These are phyloP conservation scores for Cladorhizidae sp. DNA, from an alignment of 37 sponge, comb jelly and placozoan species.

Conservation along the genomic window DNA sequence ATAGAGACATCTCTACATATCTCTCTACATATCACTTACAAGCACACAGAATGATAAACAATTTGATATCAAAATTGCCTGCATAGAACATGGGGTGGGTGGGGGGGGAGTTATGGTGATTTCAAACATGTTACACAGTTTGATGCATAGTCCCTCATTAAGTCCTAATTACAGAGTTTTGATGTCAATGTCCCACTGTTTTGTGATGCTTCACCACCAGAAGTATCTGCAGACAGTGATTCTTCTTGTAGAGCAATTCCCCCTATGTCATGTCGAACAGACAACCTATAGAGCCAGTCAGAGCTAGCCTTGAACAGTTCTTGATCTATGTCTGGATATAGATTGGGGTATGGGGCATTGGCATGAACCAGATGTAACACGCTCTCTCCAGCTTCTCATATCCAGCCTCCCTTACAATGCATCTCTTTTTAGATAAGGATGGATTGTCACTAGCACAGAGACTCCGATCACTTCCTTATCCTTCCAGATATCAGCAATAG, in stretches of 20 bases:
- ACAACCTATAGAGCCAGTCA: not conserved
- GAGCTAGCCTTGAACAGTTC: not conserved
- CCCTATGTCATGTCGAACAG: not conserved
- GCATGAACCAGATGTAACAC: not conserved
- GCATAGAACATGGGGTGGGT: too few species aligned
- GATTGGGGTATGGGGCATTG: not conserved
- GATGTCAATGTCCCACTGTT: too few species aligned
- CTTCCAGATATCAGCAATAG: too few species aligned
- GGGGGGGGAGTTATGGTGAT: too few species aligned
- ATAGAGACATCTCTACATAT: too few species aligned
- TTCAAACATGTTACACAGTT: too few species aligned
- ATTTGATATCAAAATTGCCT: too few species aligned
- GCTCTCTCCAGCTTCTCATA: slow-evolving; percentile 2
- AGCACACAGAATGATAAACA: too few species aligned
- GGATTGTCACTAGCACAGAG: not conserved
- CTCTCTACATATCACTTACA: too few species aligned
- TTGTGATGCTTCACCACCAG: not conserved
- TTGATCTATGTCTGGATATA: not conserved
- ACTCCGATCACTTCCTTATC: not conserved
- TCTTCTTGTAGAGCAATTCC: not conserved
- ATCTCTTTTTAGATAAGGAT: not conserved
- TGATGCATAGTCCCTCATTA: too few species aligned
- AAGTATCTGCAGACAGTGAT: slow-evolving; percentile 6
- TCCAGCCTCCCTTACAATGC: not conserved
- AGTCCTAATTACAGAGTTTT: too few species aligned